Evolutionary conservation across 2,888 invertebrate species (phyloP), one percentile per base, ranked within the genome.

Genomic region (Campaea margaritaria): DNA sequence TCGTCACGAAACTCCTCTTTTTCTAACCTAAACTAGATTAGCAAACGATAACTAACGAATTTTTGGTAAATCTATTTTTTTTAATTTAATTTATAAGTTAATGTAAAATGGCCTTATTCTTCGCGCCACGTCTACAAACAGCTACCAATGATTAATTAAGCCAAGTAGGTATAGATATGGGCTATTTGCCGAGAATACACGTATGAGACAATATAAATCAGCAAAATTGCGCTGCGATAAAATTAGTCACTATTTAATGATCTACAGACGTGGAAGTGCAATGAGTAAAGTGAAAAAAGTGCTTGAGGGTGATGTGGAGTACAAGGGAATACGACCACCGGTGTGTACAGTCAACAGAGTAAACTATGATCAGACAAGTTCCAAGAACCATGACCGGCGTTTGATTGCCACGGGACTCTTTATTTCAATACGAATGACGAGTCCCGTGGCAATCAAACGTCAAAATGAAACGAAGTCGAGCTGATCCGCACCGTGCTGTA

Each of bases 161-260:
- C 41, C 49, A 42, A 42, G n/a, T 5, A 21, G 21, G 0, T 9
- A 31, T 10, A 31, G 58, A 62, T 66, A 67, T n/a, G 56, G 36
- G 57, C 36, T 71, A 67, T 74, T 74, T 76, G 69, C 60, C 66
- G 13, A 59, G 69, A 72, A 58, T 69, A 76, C 71, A 74, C 31
- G 8, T 47, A 47, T 45, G 58, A 53, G 62, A 61, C 42, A 39
- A 65, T 67, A 69, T 70, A 69, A 61, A 69, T 62, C 48, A 55
- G 58, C 46, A 58, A 62, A 57, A 57, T 48, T 9, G 39, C 27
- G 42, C 34, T 42, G 27, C 21, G 57, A 62, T 67, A 57, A 56
- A 46, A 56, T 66, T 62, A 68, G 61, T 68, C 56, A 66, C 61
- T 58, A 55, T 58, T 61, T 61, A 57, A 45, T 54, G 52, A 34